A percentile compares a stretch with the other conserved stretches of the same genome.
Evolutionary conservation across 2,113 vertebrate species (phyloP).

Genomic region (Ceuthmochares aereus): DNA sequence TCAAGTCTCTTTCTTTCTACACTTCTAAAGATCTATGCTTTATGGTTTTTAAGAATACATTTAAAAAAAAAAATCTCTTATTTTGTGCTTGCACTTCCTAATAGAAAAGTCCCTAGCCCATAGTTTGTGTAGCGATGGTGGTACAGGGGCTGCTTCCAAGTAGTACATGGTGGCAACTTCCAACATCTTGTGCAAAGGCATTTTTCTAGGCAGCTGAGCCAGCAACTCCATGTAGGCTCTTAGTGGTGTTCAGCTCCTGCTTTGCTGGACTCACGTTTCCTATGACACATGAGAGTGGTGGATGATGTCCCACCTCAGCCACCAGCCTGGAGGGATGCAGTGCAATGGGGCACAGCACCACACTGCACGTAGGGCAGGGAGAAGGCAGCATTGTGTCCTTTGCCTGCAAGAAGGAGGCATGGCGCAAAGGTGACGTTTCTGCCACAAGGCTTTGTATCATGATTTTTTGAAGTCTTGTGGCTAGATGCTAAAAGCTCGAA

Average conservation of each 20-base stretch:
- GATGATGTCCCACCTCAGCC: neutral
- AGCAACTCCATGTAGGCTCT: neutral
- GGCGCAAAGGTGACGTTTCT: neutral
- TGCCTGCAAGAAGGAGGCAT: accelerated
- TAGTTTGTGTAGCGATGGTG: neutral
- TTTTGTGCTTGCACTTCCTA: neutral
- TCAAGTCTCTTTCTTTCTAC: neutral
- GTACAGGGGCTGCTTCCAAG: neutral
- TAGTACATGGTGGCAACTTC: accelerated
- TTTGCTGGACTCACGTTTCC: neutral
- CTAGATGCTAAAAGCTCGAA: neutral
- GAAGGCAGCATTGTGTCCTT: neutral
- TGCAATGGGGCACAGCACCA: neutral
- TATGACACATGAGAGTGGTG: accelerated
- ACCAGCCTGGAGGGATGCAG: no score
- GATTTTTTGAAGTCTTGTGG: neutral
- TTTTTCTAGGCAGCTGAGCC: neutral
- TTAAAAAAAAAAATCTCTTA: neutral
- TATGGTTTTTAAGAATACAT: neutral
- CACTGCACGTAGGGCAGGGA: neutral
- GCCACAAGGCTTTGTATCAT: neutral
- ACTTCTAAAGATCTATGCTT: neutral
- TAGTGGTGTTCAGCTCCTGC: neutral
- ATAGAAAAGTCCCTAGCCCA: neutral
- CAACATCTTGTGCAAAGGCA: accelerated